phyloP scores from a whole-genome alignment of 2,797 vertebrate genomes.

The Esox masquinongy region DNA sequence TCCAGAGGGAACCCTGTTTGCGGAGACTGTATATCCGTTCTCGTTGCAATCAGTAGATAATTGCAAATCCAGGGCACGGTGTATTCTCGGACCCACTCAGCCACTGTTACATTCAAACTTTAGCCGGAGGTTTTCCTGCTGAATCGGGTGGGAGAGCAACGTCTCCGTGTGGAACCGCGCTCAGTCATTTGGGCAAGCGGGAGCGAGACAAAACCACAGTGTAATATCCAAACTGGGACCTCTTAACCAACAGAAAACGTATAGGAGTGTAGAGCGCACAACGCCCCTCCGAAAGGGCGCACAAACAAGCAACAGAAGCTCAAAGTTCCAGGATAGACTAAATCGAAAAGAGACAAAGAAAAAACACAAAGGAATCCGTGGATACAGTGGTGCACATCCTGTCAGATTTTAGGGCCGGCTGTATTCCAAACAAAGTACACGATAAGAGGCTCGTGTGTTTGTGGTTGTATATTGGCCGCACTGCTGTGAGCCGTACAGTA shows the following conservation, averaged over 20 bases:
- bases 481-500: constrained; percentile 56
- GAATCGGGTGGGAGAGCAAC: constrained; percentile 69
- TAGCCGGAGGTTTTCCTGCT: constrained; percentile 72
- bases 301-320: constrained; percentile 34
- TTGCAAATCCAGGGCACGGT: constrained; percentile 65
- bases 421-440: constrained; percentile 60
- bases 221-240: constrained; percentile 73
- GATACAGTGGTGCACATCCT: constrained; percentile 56
- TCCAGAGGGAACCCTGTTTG: constrained; percentile 64
- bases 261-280: constrained; percentile 15
- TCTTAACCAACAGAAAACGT: constrained; percentile 45
- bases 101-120: constrained; percentile 72
- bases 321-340: constrained; percentile 52
- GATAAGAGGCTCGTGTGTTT: constrained; percentile 45
- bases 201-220: constrained; percentile 53
- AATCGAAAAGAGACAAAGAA: constrained; percentile 42
- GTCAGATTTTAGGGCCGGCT: constrained; percentile 45
- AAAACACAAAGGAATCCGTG: constrained; percentile 61
- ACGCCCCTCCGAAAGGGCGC: constrained; percentile 57
- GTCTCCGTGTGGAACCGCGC: constrained; percentile 71
- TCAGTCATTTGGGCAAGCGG: constrained; percentile 74
- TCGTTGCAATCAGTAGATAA: constrained; percentile 54
- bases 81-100: constrained; percentile 45
- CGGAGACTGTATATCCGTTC: constrained; percentile 58
- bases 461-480: constrained; percentile 60